Conservation (phyloP, 2,797 vertebrate species). For the Scyliorhinus canicula region DNA sequence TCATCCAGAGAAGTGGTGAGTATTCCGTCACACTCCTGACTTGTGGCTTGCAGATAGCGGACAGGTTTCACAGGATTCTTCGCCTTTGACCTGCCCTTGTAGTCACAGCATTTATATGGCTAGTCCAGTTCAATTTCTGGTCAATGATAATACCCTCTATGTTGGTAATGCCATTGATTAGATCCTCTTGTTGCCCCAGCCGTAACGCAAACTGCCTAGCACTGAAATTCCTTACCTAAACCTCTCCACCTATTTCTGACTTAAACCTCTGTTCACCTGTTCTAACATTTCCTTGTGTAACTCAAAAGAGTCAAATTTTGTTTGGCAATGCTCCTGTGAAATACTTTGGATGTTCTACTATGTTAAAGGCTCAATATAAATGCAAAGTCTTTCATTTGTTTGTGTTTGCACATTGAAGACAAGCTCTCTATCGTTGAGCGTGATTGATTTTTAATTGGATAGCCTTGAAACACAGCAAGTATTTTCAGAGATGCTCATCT, state of each 20-base stretch:
- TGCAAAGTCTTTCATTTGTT: background rate
- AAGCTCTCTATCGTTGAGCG: background rate
- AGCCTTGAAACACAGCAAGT: background rate
- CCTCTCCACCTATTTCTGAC: background rate
- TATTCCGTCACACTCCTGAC: too few species aligned
- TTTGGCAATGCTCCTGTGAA: background rate
- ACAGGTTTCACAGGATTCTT: too few species aligned
- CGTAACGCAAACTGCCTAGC: background rate
- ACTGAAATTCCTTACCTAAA: background rate
- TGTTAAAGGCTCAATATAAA: background rate
- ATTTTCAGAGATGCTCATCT: slow-evolving; percentile 17
- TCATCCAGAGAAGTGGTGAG: too few species aligned
- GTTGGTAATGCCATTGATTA: too few species aligned
- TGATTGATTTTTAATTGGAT: background rate
- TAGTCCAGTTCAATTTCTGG: too few species aligned
- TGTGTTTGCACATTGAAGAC: background rate
- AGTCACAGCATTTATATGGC: too few species aligned
- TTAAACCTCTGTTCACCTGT: background rate
- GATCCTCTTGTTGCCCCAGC: too few species aligned
- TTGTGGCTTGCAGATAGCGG: too few species aligned
- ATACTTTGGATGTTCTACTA: background rate
- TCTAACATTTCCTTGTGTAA: background rate
- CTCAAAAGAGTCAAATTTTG: background rate
- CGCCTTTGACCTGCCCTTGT: too few species aligned
- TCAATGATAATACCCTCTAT: too few species aligned